Conservation (phyloP, 2,113 vertebrate species). For the Arothron firmamentum region DNA sequence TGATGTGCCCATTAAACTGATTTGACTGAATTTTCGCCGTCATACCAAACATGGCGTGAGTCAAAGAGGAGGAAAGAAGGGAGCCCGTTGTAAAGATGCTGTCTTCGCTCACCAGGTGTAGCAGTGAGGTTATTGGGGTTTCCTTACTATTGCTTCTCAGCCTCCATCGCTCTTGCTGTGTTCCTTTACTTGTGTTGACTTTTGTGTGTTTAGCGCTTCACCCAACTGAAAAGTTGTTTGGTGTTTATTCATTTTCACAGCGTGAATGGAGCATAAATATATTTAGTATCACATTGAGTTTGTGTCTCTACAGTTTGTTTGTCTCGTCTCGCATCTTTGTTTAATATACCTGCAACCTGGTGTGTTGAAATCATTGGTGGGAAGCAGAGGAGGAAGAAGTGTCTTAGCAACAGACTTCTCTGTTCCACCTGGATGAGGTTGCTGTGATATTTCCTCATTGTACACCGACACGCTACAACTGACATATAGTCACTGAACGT, state of each 20-base stretch:
- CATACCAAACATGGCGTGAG: constrained; percentile 2
- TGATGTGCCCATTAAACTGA: constrained; percentile 3
- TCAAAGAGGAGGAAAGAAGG: constrained; percentile 1
- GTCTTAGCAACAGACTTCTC: constrained; percentile 44
- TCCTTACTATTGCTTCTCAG: constrained; percentile 56
- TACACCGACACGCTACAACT: constrained; percentile 9
- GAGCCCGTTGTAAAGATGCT: neutral
- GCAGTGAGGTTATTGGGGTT: constrained; percentile 41
- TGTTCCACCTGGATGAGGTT: constrained; percentile 22
- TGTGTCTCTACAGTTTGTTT: constrained; percentile 2
- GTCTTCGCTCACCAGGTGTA: constrained; percentile 42
- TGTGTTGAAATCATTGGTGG: constrained; percentile 4
- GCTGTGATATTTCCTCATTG: neutral
- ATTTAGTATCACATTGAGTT: constrained; percentile 2
- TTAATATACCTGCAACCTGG: constrained; percentile 5
- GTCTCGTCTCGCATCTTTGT: neutral
- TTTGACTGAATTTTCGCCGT: too few relatives aligned
- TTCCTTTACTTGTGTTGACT: constrained; percentile 22
- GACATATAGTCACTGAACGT: neutral
- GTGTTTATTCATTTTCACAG: constrained; percentile 8
- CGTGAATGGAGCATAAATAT: constrained; percentile 8
- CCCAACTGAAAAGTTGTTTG: constrained; percentile 5
- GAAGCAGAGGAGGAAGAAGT: neutral
- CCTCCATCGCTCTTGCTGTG: constrained; percentile 9
- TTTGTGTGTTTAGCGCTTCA: constrained; percentile 32